phyloP scores from a whole-genome alignment of 2,888 invertebrate genomes.

The Microplitis deprimator region DNA sequence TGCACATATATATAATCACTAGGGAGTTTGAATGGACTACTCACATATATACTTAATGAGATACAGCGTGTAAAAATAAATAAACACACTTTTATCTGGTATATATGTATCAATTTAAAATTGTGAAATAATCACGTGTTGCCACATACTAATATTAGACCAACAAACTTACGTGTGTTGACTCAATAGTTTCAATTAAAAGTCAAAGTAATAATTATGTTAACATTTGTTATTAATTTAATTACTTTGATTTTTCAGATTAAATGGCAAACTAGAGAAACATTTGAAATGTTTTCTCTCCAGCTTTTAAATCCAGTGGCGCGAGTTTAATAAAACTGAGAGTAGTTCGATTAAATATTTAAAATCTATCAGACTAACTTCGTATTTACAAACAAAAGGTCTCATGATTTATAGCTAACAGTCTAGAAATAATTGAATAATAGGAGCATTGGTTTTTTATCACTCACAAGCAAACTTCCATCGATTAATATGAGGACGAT shows the following conservation, averaged over 20 bases:
- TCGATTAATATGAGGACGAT: conserved; percentile 63
- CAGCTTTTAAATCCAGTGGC: not conserved
- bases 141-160: not conserved
- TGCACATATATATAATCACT: not conserved
- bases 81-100: not conserved
- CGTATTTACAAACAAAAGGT: not conserved
- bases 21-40: not conserved
- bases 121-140: not conserved
- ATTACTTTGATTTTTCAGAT: not conserved
- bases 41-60: not conserved
- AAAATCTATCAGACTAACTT: conserved; percentile 4
- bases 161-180: not conserved
- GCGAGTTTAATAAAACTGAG: not conserved
- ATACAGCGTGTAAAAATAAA: not conserved
- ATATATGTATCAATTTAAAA: not conserved
- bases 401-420: not conserved
- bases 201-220: not conserved
- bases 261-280: not conserved
- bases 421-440: not conserved
- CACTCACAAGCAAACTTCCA: conserved; percentile 69
- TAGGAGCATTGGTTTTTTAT: conserved; percentile 14
- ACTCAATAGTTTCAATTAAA: not conserved
- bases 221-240: not conserved
- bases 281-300: not conserved
- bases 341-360: not conserved